phyloP scores from a whole-genome alignment of 2,113 vertebrate genomes.

The Myrmophylax atrothorax region DNA sequence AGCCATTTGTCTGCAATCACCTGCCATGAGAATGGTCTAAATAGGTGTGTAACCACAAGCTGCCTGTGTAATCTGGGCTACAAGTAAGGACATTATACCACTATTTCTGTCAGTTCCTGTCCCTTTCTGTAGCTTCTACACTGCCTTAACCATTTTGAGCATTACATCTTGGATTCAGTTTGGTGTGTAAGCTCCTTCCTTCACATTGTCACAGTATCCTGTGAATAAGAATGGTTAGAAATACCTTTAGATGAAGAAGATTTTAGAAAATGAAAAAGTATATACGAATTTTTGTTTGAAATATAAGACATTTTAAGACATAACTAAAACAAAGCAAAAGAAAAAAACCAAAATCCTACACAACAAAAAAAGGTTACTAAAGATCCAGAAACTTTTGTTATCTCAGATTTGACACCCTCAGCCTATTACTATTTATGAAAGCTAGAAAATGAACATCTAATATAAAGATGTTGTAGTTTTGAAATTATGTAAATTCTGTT shows the following conservation, averaged over 20 bases:
- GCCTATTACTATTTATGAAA: neutral
- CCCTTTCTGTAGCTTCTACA: rapidly evolving
- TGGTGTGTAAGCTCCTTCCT: neutral
- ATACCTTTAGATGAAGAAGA: neutral
- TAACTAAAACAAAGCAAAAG: neutral
- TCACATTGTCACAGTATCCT: neutral
- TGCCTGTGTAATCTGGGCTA: neutral
- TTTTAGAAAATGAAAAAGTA: neutral
- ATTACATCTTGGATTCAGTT: neutral
- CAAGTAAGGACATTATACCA: neutral
- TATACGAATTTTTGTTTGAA: neutral
- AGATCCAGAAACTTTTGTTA: neutral
- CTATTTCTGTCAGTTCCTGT: neutral
- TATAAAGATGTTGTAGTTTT: neutral
- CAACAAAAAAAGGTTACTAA: neutral
- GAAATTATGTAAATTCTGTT: too few species aligned
- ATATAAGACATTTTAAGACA: neutral
- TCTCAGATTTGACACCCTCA: neutral
- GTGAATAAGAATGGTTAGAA: neutral
- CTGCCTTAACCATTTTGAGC: neutral
- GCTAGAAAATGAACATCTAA: neutral
- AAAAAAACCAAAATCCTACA: neutral
- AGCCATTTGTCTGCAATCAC: neutral
- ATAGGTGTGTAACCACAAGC: neutral
- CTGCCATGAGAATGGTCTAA: neutral